Evolutionary conservation across 2,888 invertebrate genomes (phyloP), one percentile per base, ranked within the genome.

Genomic region (Campoplex nolae): DNA sequence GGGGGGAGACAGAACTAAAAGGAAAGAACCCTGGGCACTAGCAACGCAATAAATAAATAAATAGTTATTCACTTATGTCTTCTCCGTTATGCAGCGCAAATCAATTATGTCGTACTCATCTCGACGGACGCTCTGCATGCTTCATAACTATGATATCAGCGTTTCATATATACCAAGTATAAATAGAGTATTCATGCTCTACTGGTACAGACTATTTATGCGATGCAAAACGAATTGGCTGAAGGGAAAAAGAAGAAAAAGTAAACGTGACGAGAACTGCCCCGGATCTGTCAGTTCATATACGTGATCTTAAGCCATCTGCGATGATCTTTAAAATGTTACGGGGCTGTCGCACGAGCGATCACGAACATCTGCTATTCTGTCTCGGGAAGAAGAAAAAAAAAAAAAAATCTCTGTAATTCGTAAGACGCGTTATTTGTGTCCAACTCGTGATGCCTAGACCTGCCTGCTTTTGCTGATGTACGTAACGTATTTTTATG

Each of bases 221-320:
- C 38, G 38, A 3, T 38, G 38, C 38, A 6, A 38, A 38, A 6
- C 38, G 38, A 38, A 38, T 38, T 38, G 38, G 6, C 38, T 6
- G 38, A 38, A 65, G 67, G 45, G 45, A 67, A 28, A 28, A 23
- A 18, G 56, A 54, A 58, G 16, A n/a, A 38, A 80, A 58, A 71
- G 56, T 8, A 38, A 71, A 58, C 13, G 42, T 62, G 58, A 73
- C 42, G 45, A 42, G 70, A 32, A 73, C 35, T 38, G n/a, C 28
- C 28, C 18, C 28, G 62, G 32, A 65, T 38, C 51, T 67, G 67
- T 68, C 77, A 78, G 77, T 23, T 51, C 54, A 18, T 54, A 68
- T 54, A 71, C 71, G 83, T 77, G 65, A 77, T 77, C 71, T 71
- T 73, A 28, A 71, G 51, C 62, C 77, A 51, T 68, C 16, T 77